A percentile compares a stretch with the other conserved stretches of the same genome.
Evolutionary conservation across 1,140 invertebrate genomes (phyloP).

Genomic region (Brachionus angularis): DNA sequence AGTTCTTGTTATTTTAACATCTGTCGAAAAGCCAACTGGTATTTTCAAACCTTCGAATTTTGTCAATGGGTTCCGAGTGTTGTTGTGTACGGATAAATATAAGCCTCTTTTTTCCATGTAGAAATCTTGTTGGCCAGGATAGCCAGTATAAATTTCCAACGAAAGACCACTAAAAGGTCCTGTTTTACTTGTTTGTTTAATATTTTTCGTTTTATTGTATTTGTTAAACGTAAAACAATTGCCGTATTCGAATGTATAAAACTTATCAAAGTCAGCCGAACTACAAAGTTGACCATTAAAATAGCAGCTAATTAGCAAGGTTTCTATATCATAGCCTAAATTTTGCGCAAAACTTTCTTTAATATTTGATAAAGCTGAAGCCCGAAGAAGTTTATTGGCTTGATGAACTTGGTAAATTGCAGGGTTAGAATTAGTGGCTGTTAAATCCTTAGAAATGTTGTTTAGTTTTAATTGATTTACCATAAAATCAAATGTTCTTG

Average conservation of each 20-base stretch:
- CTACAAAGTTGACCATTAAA: conserved; percentile 15
- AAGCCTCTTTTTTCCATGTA: not conserved
- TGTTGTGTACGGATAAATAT: conserved; percentile 16
- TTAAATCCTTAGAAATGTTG: not conserved
- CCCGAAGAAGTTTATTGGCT: not conserved
- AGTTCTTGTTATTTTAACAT: not conserved
- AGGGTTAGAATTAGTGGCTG: not conserved
- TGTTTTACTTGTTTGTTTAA: conserved; percentile 24
- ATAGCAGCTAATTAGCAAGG: not conserved
- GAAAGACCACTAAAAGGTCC: conserved; percentile 22
- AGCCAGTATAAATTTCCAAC: conserved; percentile 27
- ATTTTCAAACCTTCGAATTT: conserved; percentile 10
- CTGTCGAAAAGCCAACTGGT: not conserved
- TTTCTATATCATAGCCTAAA: not conserved
- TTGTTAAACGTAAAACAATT: conserved; percentile 12
- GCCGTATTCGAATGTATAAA: not conserved
- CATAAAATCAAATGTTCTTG: not conserved
- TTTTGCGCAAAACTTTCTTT: not conserved
- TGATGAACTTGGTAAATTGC: not conserved
- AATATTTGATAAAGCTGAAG: not conserved
- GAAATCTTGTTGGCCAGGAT: not conserved
- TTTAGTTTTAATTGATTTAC: not conserved
- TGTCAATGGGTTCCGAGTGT: not conserved
- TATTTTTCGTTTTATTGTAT: not conserved
- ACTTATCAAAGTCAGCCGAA: not conserved